A percentile compares a stretch with the other conserved stretches of the same genome.
Evolutionary conservation across 2,888 invertebrate genomes (phyloP).

Genomic region (Lutraria lutraria): DNA sequence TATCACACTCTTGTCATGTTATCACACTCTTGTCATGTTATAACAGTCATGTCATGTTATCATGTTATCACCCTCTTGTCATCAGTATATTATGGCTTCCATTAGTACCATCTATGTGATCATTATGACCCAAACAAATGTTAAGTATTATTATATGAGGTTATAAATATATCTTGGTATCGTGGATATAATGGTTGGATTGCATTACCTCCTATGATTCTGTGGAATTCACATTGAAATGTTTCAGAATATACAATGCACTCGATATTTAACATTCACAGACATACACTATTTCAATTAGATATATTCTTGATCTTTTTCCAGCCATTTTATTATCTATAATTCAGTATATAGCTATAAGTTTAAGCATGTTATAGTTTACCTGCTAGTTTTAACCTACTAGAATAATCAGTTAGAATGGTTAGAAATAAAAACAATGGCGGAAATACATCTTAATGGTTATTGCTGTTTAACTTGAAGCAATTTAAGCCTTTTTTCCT

Average conservation of each 20-base stretch:
- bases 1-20: too few relatives aligned
- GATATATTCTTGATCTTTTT: slow-evolving; percentile 12
- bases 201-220: not conserved
- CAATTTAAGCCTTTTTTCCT: not conserved
- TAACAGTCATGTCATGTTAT: too few relatives aligned
- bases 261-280: not conserved
- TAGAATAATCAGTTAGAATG: not conserved
- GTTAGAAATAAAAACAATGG: not conserved
- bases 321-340: not conserved
- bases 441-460: not conserved
- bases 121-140: too few relatives aligned
- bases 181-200: not conserved
- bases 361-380: not conserved
- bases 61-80: too few relatives aligned
- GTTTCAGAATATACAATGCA: not conserved
- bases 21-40: too few relatives aligned
- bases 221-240: not conserved
- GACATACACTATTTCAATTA: not conserved
- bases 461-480: not conserved
- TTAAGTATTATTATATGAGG: too few relatives aligned
- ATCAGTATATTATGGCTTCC: too few relatives aligned
- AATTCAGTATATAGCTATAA: not conserved
- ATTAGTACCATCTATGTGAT: too few relatives aligned
- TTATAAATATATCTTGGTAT: too few relatives aligned
- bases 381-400: not conserved